Base-by-base conservation (phyloP, 1,140 invertebrate genomes). In the Xylocopa sonorina region DNA sequence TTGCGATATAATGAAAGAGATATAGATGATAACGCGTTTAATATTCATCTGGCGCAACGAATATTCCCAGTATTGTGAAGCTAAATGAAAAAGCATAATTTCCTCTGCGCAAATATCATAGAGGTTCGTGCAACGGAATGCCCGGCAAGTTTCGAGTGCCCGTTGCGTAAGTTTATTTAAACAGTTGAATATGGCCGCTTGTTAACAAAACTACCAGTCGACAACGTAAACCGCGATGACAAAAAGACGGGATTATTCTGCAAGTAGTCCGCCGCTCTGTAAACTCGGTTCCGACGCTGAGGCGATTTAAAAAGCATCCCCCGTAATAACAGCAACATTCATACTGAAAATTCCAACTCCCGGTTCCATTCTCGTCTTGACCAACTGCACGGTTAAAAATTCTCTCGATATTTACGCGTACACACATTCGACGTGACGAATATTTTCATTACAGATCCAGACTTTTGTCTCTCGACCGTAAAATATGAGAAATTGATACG, bases 251-350 rank as follows among this genome's bases (percentile, higher is more conserved):
- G 5, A 6, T 43, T 24, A 63, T 63, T 48, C 27, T 29, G 10
- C 43, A 27, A 62, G 43, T 32, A 74, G 18, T 3, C 14, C 18
- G 32, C 3, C 16, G 16, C 57, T 63, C 63, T 74, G 58, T 62
- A 51, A n/a, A 51, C 32, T 41, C 58, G 10, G 57, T 10, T 27
- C 16, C 16, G 3, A 50, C 29, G 16, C 41, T 12, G 32, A 38
- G n/a, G 41, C 46, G 43, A 50, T 73, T 51, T 38, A 51, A 38
- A 74, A 51, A 72, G 27, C 53, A 46, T n/a, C 29, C 10, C 7
- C 50, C 10, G 3, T 27, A 24, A 27, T 38, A 53, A 63, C 38
- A 51, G 7, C n/a, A 68, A 53, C 50, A 27, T 48, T 66, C 43
- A 24, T n/a, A 10, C 16, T 55, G 24, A 58, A 58, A 46, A 57